Base-by-base conservation (phyloP, 37 sponge, comb jelly and placozoan species). In the Beroe forskalii region DNA sequence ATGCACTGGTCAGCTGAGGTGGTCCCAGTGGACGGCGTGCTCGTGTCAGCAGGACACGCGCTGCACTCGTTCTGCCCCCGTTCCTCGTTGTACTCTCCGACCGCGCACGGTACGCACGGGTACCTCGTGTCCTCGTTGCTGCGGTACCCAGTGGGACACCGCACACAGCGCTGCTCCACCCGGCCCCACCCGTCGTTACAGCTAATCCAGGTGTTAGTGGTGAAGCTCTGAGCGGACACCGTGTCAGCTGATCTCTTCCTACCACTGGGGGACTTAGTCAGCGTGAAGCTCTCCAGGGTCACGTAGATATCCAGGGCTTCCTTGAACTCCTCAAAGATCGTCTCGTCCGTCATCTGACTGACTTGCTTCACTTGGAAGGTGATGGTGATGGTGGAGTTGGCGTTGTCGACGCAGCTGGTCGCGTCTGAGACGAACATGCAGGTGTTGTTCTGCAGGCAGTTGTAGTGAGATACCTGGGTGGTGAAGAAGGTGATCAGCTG, bases 401-500 rank as follows among this genome's bases (percentile, higher is more conserved):
- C 55, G 55, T 43, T 43, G 55, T 80, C 28, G 24, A 25, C 19
- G 22, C 86, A 80, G 86, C 48, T 80, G 27, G 86, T n/a, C 30
- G 9, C 55, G 25, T 35, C 43, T 23, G 86, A 30, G 4, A 44
- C 12, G 4, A 80, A 48, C 4, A 22, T 2, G 42, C 86, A 80
- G 14, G 28, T 20, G 3, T 41, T 2, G 55, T 80, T 27, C 55
- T 41, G 9, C n/a, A 80, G 28, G 40, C 86, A 80, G 38, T 80
- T 41, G 55, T 80, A 80, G 30, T 80, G 86, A 3, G 19, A 25
- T 37, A 22, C 35, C 8, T 80, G 14, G 86, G 38, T 80, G 1
- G 86, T 44, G 55, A 80, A 80, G 48, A 80, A 80, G 48, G 86
- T 80, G 86, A 33, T 80, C 4, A 80, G 86, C 28, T 80, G 86